Conservation (phyloP, 2,113 vertebrate species). For the Erinaceus europaeus region DNA sequence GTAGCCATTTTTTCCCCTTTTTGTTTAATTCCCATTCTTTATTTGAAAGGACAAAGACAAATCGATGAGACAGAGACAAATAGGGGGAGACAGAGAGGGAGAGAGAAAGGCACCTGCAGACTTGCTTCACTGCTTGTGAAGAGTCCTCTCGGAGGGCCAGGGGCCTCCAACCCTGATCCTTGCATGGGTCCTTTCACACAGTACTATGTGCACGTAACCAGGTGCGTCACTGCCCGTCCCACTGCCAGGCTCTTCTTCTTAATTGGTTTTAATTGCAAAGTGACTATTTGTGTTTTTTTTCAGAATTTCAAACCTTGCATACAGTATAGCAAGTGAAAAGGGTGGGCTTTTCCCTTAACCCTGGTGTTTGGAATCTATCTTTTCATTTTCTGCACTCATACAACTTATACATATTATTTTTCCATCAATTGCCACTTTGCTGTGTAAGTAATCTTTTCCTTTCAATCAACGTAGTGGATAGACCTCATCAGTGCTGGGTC, state of each 20-base stretch:
- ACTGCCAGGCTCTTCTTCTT: not conserved
- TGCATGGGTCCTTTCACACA: no score
- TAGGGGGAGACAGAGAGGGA: no score
- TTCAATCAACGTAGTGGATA: not conserved
- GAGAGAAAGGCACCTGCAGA: no score
- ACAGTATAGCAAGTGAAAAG: constrained; percentile 12
- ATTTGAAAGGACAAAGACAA: no score
- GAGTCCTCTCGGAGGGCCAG: no score
- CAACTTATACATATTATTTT: constrained; percentile 18
- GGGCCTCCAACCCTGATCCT: no score
- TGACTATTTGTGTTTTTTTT: not conserved
- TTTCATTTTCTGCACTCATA: not conserved
- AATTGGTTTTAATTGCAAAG: not conserved
- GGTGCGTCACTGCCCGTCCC: no score
- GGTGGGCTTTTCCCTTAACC: not conserved
- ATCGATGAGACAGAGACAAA: no score
- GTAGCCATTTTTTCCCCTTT: no score
- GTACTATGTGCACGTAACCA: no score
- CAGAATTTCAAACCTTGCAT: not conserved
- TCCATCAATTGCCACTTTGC: not conserved
- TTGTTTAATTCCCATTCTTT: no score
- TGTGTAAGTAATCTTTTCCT: not conserved
- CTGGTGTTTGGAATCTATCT: not conserved
- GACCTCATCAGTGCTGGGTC: not conserved
- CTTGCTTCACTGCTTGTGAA: no score